These are phyloP conservation scores for Parazoanthus darwini DNA, from an alignment of 92 coral and sea anemone genomes.

Conservation along the genomic window DNA sequence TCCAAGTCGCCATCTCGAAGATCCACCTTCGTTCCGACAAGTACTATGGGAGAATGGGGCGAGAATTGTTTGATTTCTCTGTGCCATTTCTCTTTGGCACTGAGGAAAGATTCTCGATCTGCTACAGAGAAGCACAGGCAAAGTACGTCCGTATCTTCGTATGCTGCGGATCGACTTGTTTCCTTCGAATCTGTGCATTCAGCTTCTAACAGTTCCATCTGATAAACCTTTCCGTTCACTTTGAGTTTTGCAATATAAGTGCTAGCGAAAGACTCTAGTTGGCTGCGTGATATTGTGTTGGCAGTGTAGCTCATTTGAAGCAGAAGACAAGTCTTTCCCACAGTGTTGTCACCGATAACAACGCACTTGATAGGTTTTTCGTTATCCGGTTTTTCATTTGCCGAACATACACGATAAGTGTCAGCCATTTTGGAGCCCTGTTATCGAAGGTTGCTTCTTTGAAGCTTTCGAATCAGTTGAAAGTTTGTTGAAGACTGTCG, in stretches of 20 bases:
- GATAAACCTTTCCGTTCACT: slow-evolving; percentile 81
- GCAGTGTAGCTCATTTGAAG: slow-evolving; percentile 86
- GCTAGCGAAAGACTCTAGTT: slow-evolving; percentile 72
- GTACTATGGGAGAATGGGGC: slow-evolving; percentile 77
- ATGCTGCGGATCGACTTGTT: slow-evolving; percentile 44
- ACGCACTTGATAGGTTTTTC: slow-evolving; percentile 74
- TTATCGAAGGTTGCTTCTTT: not conserved
- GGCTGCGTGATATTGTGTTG: slow-evolving; percentile 78
- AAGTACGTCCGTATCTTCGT: slow-evolving; percentile 73
- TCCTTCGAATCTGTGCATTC: slow-evolving; percentile 60
- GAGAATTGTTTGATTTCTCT: slow-evolving; percentile 62
- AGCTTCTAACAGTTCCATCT: slow-evolving; percentile 79
- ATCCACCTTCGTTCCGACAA: slow-evolving; percentile 85
- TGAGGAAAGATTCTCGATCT: slow-evolving; percentile 74
- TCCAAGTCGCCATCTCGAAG: slow-evolving; percentile 67
- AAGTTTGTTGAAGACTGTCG: not conserved
- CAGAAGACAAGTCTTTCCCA: slow-evolving; percentile 82
- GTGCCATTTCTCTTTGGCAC: slow-evolving; percentile 71
- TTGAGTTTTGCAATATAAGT: slow-evolving; percentile 77
- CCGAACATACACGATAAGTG: slow-evolving; percentile 69
- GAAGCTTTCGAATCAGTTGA: not conserved
- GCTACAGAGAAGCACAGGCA: slow-evolving; percentile 79
- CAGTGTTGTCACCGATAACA: slow-evolving; percentile 73
- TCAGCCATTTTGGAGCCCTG: slow-evolving; percentile 60
- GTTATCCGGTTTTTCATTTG: slow-evolving; percentile 67